A percentile compares a stretch with the other conserved stretches of the same genome.
Conservation (phyloP, 92 coral and sea anemone species). For the Scolanthus callimorphus region DNA sequence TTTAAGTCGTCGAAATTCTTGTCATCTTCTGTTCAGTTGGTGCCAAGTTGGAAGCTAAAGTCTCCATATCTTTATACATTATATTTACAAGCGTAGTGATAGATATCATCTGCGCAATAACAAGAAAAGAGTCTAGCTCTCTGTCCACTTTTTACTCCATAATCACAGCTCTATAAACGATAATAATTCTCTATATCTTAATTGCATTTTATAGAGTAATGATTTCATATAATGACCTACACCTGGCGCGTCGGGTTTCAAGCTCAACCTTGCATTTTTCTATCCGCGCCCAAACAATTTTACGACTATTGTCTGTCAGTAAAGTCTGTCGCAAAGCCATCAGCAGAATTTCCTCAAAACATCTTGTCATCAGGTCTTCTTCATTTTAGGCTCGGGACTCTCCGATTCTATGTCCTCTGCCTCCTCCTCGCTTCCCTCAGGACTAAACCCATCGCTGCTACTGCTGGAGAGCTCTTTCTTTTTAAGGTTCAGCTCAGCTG, state of each 20-base stretch:
- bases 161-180: too few species aligned
- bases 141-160: too few species aligned
- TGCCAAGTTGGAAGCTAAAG: neutral
- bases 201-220: constrained; percentile 6
- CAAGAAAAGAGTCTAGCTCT: too few species aligned
- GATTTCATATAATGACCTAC: neutral
- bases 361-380: neutral
- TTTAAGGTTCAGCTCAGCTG: constrained; percentile 55
- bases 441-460: neutral
- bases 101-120: too few species aligned
- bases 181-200: constrained; percentile 4
- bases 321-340: too few species aligned
- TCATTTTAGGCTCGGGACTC: neutral
- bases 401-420: constrained; percentile 1
- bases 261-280: too few species aligned
- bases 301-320: too few species aligned
- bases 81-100: neutral
- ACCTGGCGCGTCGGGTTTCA: too few species aligned
- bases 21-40: too few species aligned
- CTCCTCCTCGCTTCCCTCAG: constrained; percentile 9
- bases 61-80: neutral
- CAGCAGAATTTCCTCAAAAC: too few species aligned
- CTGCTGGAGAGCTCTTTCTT: constrained; percentile 37
- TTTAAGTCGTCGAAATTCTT: too few species aligned
- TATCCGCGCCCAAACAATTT: too few species aligned